Percentiles rank a stretch among this genome's conserved stretches.
Conservation (phyloP, 2,113 vertebrate genomes). For the Apodemus sylvaticus region DNA sequence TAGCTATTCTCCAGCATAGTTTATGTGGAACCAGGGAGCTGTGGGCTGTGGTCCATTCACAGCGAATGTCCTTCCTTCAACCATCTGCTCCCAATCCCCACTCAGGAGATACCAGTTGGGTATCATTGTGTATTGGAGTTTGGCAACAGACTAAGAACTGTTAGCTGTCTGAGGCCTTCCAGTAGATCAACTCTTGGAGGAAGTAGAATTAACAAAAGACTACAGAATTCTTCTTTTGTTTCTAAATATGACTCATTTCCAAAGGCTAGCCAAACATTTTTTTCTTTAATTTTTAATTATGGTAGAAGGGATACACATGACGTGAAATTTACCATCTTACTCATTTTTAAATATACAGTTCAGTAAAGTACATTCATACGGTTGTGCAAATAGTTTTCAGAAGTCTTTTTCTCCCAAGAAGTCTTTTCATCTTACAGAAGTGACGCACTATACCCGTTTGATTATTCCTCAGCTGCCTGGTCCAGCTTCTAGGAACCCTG, state of each 20-base stretch:
- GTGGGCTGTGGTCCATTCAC: not conserved
- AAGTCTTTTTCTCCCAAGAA: not conserved
- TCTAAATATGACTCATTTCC: not conserved
- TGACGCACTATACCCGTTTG: not conserved
- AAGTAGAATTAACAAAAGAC: not conserved
- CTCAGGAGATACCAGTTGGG: not conserved
- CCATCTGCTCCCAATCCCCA: not conserved
- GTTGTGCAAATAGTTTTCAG: not conserved
- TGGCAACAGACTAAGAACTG: not conserved
- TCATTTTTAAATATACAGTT: not conserved
- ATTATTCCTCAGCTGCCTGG: not conserved
- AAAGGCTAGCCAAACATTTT: not conserved
- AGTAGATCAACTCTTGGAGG: not conserved
- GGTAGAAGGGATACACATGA: not conserved
- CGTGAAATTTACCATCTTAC: not conserved
- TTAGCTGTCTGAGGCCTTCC: not conserved
- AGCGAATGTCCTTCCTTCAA: not conserved
- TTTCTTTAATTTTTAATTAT: not conserved
- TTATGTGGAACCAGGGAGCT: not conserved
- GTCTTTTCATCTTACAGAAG: not conserved
- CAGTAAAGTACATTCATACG: not conserved
- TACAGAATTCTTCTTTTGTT: not conserved
- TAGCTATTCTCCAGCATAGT: not conserved
- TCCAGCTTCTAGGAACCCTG: not conserved
- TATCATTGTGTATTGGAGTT: not conserved